Percentiles rank a stretch among this genome's conserved stretches.
These are phyloP conservation scores for Drosophila multiciliata DNA, from an alignment of 2,888 invertebrate species.

Conservation along the genomic window DNA sequence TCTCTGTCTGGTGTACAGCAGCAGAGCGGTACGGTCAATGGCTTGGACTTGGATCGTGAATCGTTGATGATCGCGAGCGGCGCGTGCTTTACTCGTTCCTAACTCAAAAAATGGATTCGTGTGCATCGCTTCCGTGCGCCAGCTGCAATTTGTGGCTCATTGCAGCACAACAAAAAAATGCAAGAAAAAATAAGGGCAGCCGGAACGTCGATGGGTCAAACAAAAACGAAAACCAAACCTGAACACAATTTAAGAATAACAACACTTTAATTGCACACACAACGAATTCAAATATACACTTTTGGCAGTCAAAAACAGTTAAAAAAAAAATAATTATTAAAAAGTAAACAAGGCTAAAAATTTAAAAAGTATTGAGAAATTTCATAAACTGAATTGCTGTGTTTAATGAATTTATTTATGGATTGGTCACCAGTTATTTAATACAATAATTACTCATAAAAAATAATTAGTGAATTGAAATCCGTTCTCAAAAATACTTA, in stretches of 20 bases:
- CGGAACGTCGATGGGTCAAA: conserved; percentile 59
- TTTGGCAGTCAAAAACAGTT: neutral
- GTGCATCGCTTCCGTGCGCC: conserved; percentile 71
- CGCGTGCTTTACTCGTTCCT: conserved; percentile 69
- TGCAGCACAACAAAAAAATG: conserved; percentile 34
- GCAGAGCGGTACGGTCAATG: conserved; percentile 67
- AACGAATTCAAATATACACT: conserved; percentile 15
- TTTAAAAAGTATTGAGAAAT: neutral
- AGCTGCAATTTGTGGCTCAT: conserved; percentile 75
- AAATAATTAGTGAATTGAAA: neutral
- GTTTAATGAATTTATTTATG: neutral
- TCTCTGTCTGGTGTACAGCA: conserved; percentile 6
- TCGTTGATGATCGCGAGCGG: conserved; percentile 59
- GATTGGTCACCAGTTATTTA: neutral
- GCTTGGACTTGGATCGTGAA: conserved; percentile 42
- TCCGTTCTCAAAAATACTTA: too few species aligned
- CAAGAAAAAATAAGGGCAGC: conserved; percentile 50
- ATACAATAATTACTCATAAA: too few species aligned
- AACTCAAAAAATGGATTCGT: conserved; percentile 52
- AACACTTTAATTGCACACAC: neutral
- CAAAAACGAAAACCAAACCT: conserved; percentile 27
- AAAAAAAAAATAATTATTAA: neutral
- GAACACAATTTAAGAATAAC: conserved; percentile 43
- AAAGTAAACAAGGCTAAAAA: neutral
- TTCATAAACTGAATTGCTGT: neutral